A percentile compares a stretch with the other conserved stretches of the same genome.
phyloP scores from a whole-genome alignment of 2,888 invertebrate genomes.

The Drosophila lacicola region DNA sequence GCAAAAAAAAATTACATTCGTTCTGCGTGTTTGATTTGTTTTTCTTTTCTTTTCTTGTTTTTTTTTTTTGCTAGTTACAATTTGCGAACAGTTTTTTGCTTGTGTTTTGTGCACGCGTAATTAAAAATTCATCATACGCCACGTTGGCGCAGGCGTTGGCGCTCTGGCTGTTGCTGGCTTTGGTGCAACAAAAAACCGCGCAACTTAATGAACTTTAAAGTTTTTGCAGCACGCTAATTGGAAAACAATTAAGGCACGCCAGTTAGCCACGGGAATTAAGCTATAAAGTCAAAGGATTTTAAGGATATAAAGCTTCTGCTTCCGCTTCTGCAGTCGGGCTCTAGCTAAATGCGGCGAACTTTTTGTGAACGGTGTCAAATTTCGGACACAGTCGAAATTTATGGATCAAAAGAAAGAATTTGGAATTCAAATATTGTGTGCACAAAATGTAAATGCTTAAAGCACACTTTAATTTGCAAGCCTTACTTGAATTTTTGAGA shows the following conservation, averaged over 20 bases:
- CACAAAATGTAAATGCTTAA: not conserved
- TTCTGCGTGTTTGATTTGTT: slow-evolving; percentile 30
- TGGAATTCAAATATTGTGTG: not conserved
- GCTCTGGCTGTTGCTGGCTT: slow-evolving; percentile 5
- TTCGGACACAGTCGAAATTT: slow-evolving; percentile 1
- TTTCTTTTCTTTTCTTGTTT: slow-evolving; percentile 3
- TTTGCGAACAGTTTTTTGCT: slow-evolving; percentile 47
- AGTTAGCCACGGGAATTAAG: slow-evolving; percentile 41
- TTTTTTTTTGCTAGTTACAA: slow-evolving; percentile 44
- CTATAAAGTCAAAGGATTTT: slow-evolving; percentile 55
- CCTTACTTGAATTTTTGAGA: not conserved
- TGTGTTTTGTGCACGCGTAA: slow-evolving; percentile 55
- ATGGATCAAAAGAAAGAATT: not conserved
- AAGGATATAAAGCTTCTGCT: slow-evolving; percentile 8
- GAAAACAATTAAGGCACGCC: slow-evolving; percentile 69
- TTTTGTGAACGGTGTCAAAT: not conserved
- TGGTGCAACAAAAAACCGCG: slow-evolving; percentile 35
- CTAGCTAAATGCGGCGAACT: not conserved
- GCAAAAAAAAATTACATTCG: slow-evolving; percentile 31
- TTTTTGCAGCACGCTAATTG: slow-evolving; percentile 63
- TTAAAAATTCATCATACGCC: slow-evolving; percentile 80
- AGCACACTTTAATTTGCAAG: not conserved
- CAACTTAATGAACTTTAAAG: slow-evolving; percentile 71
- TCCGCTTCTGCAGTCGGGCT: not conserved
- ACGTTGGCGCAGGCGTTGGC: slow-evolving; percentile 41